Percentiles rank a stretch among this genome's conserved stretches.
Evolutionary conservation across 2,113 vertebrate genomes (phyloP).

Genomic region (Thermophis baileyi): DNA sequence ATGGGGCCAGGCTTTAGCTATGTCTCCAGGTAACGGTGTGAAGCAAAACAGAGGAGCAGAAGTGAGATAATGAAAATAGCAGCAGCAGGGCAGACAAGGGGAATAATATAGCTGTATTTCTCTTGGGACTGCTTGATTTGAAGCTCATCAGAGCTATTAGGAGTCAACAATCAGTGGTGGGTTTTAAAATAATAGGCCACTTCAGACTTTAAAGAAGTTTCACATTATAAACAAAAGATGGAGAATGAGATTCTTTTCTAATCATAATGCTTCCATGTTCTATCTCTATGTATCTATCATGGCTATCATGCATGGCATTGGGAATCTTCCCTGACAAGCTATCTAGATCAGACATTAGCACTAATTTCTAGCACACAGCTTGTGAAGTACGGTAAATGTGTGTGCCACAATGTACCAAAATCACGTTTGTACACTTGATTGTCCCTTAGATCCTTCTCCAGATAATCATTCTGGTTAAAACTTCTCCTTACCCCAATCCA

Average conservation of each 20-base stretch:
- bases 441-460: background rate
- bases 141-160: background rate
- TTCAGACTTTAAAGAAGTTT: background rate
- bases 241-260: background rate
- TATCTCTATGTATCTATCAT: background rate
- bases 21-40: conserved; percentile 23
- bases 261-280: background rate
- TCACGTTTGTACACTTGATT: background rate
- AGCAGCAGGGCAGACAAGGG: background rate
- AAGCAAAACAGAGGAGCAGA: background rate
- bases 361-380: background rate
- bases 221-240: background rate
- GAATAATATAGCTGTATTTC: background rate
- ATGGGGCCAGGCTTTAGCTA: background rate
- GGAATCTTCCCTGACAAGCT: background rate
- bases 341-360: background rate
- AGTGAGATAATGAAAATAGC: background rate
- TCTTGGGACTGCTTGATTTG: background rate
- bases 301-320: background rate
- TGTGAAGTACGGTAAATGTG: background rate
- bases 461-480: background rate
- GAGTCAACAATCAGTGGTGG: background rate
- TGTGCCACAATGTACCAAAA: background rate
- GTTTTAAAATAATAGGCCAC: background rate
- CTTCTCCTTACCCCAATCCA: background rate